Conservation (phyloP, 2,113 vertebrate species). For the Hippocampus guttulatus region DNA sequence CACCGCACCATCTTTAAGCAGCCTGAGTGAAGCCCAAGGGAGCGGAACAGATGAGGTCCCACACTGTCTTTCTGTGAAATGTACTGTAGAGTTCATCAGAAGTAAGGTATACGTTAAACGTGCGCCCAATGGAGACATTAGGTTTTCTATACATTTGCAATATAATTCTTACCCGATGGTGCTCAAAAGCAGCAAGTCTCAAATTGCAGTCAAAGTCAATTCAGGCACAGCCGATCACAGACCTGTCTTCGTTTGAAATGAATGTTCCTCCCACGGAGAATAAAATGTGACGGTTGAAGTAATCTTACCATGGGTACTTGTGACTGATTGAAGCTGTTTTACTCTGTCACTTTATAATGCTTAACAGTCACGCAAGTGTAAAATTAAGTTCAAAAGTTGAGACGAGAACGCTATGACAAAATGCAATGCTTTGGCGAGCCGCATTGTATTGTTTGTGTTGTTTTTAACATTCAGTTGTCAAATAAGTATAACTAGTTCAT, state of each 20-base stretch:
- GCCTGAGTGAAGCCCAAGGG: not conserved
- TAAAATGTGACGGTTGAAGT: slow-evolving; percentile 13
- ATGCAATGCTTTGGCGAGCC: too few species aligned
- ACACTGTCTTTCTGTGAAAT: not conserved
- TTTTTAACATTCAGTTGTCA: too few species aligned
- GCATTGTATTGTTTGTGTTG: too few species aligned
- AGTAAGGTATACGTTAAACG: not conserved
- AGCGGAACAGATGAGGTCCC: slow-evolving; percentile 1
- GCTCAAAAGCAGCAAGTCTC: slow-evolving; percentile 17
- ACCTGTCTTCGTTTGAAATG: slow-evolving; percentile 1
- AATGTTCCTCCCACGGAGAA: not conserved
- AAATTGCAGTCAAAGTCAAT: slow-evolving; percentile 37
- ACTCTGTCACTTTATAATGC: not conserved
- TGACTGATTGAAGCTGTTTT: not conserved
- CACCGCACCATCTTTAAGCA: not conserved
- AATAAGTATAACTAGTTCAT: too few species aligned
- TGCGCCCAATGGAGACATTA: not conserved
- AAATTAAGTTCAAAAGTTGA: not conserved
- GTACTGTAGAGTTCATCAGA: not conserved
- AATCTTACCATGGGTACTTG: not conserved
- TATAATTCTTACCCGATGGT: slow-evolving; percentile 40
- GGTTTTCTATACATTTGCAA: slow-evolving; percentile 20
- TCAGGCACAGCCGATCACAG: not conserved
- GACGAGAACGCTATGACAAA: not conserved
- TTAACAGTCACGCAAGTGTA: not conserved